phyloP scores from a whole-genome alignment of 2,113 vertebrate genomes.

The Caloenas nicobarica region DNA sequence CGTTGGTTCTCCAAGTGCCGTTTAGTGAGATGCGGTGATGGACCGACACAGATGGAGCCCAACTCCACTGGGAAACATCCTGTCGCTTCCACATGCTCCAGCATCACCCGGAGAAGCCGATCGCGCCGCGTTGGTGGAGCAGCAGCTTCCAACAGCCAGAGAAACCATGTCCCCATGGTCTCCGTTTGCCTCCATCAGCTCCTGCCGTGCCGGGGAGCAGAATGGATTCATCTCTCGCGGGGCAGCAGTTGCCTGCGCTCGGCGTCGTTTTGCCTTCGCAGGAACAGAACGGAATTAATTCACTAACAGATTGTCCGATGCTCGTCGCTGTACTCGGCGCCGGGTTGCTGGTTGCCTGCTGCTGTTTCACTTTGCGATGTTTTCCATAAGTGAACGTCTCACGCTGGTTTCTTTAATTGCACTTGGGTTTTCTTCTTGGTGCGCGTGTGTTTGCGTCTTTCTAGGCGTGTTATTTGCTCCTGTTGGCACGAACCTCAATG shows the following conservation, averaged over 20 bases:
- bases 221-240: not conserved
- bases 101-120: not conserved
- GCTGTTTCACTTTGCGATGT: not conserved
- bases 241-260: not conserved
- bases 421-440: not conserved
- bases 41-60: not conserved
- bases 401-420: not conserved
- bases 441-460: not conserved
- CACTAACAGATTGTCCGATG: not conserved
- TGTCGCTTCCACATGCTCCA: not conserved
- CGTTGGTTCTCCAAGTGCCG: not conserved
- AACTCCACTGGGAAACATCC: not conserved
- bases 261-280: not conserved
- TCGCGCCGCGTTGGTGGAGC: not conserved
- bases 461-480: not conserved
- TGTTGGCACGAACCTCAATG: fast-evolving
- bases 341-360: not conserved
- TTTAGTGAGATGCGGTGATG: not conserved
- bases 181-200: not conserved
- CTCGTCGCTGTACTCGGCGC: not conserved
- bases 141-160: not conserved
- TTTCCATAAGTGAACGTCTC: not conserved
- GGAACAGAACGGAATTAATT: not conserved
- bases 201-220: not conserved
- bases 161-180: not conserved